Percentiles rank a stretch among this genome's conserved stretches.
These are phyloP conservation scores for Mycogona germanica DNA, from an alignment of 2,888 invertebrate genomes.

Conservation along the genomic window DNA sequence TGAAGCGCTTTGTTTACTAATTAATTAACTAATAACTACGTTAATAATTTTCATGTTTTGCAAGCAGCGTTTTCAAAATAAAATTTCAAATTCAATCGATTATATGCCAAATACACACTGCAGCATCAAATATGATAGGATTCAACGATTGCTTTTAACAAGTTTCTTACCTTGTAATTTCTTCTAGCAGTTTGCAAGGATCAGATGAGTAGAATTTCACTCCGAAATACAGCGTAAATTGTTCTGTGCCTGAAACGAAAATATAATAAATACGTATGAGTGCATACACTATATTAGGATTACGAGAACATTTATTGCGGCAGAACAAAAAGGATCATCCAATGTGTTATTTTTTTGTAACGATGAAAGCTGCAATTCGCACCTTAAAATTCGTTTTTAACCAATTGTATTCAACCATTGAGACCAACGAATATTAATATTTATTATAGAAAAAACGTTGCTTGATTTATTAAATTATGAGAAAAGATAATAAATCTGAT, in stretches of 20 bases:
- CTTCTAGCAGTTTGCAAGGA: slow-evolving; percentile 89
- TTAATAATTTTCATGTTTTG: too few species aligned
- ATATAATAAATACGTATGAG: slow-evolving; percentile 1
- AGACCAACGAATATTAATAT: too few species aligned
- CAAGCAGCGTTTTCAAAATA: background rate
- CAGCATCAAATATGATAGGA: background rate
- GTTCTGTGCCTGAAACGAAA: slow-evolving; percentile 37
- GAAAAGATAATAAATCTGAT: too few species aligned
- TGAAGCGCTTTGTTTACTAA: too few species aligned
- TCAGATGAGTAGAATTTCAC: slow-evolving; percentile 96
- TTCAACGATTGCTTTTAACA: background rate
- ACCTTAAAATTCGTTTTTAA: too few species aligned
- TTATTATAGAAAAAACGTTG: too few species aligned
- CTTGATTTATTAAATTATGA: too few species aligned
- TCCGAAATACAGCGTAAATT: slow-evolving; percentile 86
- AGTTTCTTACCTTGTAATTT: slow-evolving; percentile 71
- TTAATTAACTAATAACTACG: too few species aligned
- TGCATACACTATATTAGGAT: too few species aligned
- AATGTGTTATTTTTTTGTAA: background rate
- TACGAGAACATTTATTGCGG: background rate
- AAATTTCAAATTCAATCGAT: background rate
- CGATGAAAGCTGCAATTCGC: too few species aligned
- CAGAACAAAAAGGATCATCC: background rate
- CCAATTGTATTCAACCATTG: too few species aligned
- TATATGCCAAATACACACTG: background rate